phyloP scores from a whole-genome alignment of 2,113 vertebrate species.

The Podilymbus podiceps region DNA sequence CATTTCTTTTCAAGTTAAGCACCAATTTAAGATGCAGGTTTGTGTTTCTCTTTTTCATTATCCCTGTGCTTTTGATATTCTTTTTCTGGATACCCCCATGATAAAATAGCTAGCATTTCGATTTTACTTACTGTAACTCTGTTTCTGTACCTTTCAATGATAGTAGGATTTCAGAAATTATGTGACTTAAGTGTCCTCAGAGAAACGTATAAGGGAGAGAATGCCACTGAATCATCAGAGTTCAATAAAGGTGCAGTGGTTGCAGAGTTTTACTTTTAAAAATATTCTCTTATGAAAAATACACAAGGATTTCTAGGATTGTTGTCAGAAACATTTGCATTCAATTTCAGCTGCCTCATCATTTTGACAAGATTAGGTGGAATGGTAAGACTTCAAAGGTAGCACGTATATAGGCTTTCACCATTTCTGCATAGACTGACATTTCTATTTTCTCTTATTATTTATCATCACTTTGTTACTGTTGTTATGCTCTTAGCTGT shows the following conservation, averaged over 20 bases:
- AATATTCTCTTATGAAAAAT: background rate
- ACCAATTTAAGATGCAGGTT: background rate
- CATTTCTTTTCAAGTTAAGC: background rate
- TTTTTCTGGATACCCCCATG: background rate
- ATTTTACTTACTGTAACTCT: background rate
- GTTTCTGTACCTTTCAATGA: background rate
- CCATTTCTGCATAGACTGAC: background rate
- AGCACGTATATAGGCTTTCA: background rate
- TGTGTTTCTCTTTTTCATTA: background rate
- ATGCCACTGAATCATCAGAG: background rate
- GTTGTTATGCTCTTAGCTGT: background rate
- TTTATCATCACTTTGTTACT: background rate
- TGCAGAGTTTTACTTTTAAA: background rate
- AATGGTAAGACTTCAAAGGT: background rate
- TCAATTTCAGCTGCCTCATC: background rate
- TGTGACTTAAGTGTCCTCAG: background rate
- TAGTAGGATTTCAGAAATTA: background rate
- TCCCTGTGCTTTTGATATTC: background rate
- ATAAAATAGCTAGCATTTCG: background rate
- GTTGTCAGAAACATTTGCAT: background rate
- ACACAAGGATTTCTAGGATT: background rate
- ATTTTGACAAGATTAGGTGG: background rate
- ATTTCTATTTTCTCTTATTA: background rate
- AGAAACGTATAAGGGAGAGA: background rate
- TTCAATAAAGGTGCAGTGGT: background rate